Base-by-base conservation (phyloP, 2,113 vertebrate species). In the Agelaius tricolor region DNA sequence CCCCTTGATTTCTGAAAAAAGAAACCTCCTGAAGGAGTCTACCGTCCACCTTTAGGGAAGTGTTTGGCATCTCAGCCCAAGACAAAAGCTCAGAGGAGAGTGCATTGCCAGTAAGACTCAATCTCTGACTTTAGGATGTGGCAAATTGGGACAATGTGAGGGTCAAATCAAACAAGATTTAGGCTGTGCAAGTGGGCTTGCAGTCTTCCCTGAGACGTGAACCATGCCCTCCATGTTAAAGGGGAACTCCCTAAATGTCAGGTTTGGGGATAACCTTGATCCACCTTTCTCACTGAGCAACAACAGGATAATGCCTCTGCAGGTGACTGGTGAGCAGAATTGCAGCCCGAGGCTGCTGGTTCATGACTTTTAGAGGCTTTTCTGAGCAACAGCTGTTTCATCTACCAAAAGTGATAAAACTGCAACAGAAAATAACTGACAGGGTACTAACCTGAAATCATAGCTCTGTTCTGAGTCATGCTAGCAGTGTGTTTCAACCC, bases 81-180 rank as follows among this genome's bases (percentile, higher is more conserved):
- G 33, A 43, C 22, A 89, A 81, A 93, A 84, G 47, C n/a, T 84
- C 61, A 47, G 65, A 59, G 35, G 27, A 77, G 41, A 57, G 13
- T 16, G 19, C 23, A 5, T 2, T 26, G 46, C 68, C 37, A 63
- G 26, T n/a, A 67, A 72, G 61, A 84, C 24, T 31, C 3, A 1
- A 52, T 78, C 35, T 80, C 46, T 30, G 20, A 30, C 51, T 71
- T 75, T 35, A 62, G 9, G 18, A 51, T 1, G 0, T 24, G 58
- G 44, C 1, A 0, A 80, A 46, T 0, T 0, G 1, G 62, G 49
- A 52, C n/a, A 57, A 22, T 9, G 4, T 43, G 43, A 75, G 35
- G 18, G 16, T 75, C 74, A 69, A 58, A 93, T 49, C 23, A 19
- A 78, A 58, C 8, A 83, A 79, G 41, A 62, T 83, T 87, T 77